Conservation (phyloP, 2,797 vertebrate species). For the Enteromius thamalakanensis region DNA sequence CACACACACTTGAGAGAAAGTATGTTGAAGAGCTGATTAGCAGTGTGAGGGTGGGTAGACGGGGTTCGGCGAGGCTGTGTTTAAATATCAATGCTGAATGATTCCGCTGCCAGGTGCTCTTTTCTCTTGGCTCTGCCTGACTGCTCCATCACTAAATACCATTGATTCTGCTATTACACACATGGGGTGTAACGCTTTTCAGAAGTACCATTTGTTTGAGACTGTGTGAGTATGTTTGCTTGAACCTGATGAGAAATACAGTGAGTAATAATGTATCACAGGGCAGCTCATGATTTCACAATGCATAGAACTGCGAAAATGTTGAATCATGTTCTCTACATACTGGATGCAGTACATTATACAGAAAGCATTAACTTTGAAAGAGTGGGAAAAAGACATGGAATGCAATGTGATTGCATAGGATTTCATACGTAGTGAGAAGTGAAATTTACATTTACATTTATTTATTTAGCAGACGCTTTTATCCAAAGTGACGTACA, state of each 20-base stretch:
- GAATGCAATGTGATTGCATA: not conserved
- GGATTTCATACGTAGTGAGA: not conserved
- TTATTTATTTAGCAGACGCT: too few relatives aligned
- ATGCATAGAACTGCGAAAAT: not conserved
- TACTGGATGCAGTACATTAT: conserved; percentile 10
- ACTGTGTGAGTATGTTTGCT: conserved; percentile 10
- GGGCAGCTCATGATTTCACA: conserved; percentile 5
- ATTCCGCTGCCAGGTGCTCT: conserved; percentile 63
- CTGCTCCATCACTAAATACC: conserved; percentile 54
- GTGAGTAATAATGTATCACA: conserved; percentile 28
- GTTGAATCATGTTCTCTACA: conserved; percentile 21
- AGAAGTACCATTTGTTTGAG: conserved; percentile 25
- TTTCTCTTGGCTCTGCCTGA: conserved; percentile 50
- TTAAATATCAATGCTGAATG: conserved; percentile 59
- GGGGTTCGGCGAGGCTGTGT: conserved; percentile 24
- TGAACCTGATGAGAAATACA: conserved; percentile 35
- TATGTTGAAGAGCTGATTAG: conserved; percentile 40
- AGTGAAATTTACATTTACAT: not conserved
- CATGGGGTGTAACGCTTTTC: not conserved
- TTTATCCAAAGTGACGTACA: too few relatives aligned
- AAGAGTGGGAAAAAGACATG: not conserved
- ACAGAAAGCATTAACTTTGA: not conserved
- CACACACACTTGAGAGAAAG: conserved; percentile 34
- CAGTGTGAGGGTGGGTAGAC: conserved; percentile 16
- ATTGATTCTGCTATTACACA: conserved; percentile 49